A percentile compares a stretch with the other conserved stretches of the same genome.
Evolutionary conservation across 1,140 invertebrate genomes (phyloP).

Genomic region (Platorchestia sp.): DNA sequence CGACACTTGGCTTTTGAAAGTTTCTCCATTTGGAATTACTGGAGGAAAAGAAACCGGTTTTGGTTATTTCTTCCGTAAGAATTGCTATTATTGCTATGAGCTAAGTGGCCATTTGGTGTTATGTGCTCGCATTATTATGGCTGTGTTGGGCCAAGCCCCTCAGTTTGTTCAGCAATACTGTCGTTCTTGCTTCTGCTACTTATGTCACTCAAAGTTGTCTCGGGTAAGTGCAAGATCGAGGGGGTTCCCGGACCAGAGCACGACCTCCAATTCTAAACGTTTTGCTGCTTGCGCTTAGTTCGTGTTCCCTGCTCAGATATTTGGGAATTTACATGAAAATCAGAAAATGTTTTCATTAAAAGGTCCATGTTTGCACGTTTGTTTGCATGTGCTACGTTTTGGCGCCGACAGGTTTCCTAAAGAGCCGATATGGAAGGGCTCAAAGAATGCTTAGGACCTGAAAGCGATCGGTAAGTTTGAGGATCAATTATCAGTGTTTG

Average conservation of each 20-base stretch:
- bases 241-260: too few species aligned
- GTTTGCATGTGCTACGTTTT: background rate
- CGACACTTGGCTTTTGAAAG: slow-evolving; percentile 54
- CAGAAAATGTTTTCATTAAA: background rate
- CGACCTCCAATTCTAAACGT: background rate
- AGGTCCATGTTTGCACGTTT: background rate
- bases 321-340: background rate
- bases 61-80: slow-evolving; percentile 50
- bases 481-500: background rate
- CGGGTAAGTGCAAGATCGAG: background rate
- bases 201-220: background rate
- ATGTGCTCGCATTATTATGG: slow-evolving; percentile 42
- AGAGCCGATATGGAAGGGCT: background rate
- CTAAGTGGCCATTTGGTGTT: slow-evolving; percentile 51
- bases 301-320: background rate
- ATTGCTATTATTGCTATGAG: slow-evolving; percentile 53
- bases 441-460: background rate
- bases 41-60: slow-evolving; percentile 41
- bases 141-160: background rate
- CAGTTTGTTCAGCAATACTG: background rate
- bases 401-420: background rate
- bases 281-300: background rate
- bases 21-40: slow-evolving; percentile 55
- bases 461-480: background rate
- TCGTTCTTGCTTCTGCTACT: background rate